phyloP scores from a whole-genome alignment of 2,113 vertebrate species.

The Leptobrachium leishanense region DNA sequence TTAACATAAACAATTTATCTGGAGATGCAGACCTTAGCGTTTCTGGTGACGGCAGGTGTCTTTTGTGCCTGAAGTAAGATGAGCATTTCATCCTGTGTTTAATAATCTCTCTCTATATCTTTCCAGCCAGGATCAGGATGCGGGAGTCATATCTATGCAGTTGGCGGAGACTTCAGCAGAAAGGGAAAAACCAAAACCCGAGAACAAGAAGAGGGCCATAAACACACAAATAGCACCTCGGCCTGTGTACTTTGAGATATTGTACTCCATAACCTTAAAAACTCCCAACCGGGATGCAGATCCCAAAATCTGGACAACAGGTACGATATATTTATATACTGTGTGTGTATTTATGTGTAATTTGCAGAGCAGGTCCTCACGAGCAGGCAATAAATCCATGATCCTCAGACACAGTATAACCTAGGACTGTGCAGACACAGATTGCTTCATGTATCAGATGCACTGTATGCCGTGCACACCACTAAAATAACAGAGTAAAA shows the following conservation, averaged over 20 bases:
- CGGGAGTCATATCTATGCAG: neutral
- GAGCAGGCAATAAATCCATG: constrained; percentile 33
- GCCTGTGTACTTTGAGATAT: neutral
- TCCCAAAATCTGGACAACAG: constrained; percentile 14
- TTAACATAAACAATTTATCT: neutral
- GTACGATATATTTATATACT: constrained; percentile 35
- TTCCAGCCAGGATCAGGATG: neutral
- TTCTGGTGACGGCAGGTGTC: neutral
- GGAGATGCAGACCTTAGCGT: neutral
- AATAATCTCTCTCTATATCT: neutral
- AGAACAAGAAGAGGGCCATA: neutral
- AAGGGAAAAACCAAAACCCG: neutral
- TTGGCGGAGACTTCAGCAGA: neutral
- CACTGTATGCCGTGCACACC: neutral
- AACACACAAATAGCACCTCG: neutral
- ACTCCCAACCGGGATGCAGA: constrained; percentile 7
- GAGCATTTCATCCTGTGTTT: neutral
- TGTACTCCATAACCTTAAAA: constrained; percentile 23
- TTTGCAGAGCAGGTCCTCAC: constrained; percentile 18
- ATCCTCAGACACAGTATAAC: constrained; percentile 17
- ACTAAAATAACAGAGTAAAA: no score
- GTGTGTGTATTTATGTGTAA: constrained; percentile 35
- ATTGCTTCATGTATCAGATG: neutral
- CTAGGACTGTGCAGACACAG: constrained; percentile 14
- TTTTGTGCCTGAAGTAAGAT: neutral